These are phyloP conservation scores for Chrysemys picta DNA, from an alignment of 2,113 vertebrate genomes.

Conservation along the genomic window DNA sequence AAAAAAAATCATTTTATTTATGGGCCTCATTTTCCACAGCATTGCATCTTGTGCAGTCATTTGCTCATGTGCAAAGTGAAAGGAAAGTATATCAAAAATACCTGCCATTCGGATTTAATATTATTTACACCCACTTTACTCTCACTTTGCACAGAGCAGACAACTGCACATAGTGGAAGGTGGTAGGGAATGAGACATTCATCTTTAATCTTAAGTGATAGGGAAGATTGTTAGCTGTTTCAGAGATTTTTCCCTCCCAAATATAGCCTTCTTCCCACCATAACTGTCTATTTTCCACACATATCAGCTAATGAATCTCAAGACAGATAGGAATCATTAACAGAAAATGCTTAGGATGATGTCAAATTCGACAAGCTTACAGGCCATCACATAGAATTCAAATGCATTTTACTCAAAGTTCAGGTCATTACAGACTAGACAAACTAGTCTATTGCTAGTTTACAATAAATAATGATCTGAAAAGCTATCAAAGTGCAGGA, in stretches of 20 bases:
- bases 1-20: not conserved
- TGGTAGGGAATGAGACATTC: not conserved
- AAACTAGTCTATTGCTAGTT: not conserved
- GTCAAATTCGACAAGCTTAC: not conserved
- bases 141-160: not conserved
- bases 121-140: not conserved
- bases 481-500: not conserved
- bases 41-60: not conserved
- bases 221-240: not conserved
- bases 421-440: not conserved
- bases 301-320: not conserved
- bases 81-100: not conserved
- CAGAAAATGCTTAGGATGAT: not conserved
- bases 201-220: not conserved
- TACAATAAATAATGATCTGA: not conserved
- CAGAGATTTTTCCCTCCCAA: not conserved
- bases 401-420: not conserved
- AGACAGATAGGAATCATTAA: not conserved
- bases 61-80: not conserved
- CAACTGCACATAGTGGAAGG: not conserved
- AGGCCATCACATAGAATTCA: not conserved
- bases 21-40: not conserved
- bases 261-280: not conserved
- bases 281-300: not conserved
- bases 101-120: not conserved